Evolutionary conservation across 2,797 vertebrate species (phyloP).

Genomic region (Eremophila alpestris): DNA sequence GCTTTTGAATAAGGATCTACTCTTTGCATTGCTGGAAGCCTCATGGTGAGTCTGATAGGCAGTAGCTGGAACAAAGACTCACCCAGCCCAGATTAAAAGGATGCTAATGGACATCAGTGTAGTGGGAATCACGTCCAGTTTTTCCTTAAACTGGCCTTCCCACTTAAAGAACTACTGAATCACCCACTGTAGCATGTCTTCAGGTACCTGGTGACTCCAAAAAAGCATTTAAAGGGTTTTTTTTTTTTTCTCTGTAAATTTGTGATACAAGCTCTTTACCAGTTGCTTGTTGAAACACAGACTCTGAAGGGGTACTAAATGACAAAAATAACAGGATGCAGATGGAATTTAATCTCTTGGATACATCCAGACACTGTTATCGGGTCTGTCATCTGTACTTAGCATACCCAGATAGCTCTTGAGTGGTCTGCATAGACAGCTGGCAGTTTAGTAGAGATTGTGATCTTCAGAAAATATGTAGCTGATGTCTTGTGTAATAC

Average conservation of each 20-base stretch:
- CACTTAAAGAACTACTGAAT: neutral
- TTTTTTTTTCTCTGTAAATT: neutral
- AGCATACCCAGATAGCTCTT: slow-evolving; percentile 26
- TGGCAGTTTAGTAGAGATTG: slow-evolving; percentile 14
- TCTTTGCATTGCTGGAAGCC: neutral
- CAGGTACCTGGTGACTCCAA: neutral
- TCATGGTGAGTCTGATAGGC: neutral
- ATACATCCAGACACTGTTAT: neutral
- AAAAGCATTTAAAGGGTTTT: neutral
- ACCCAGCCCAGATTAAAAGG: neutral
- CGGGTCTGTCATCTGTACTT: neutral
- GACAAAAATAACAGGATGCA: neutral
- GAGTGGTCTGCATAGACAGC: slow-evolving; percentile 26
- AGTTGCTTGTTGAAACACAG: neutral
- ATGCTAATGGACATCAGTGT: neutral
- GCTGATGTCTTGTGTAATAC: neutral
- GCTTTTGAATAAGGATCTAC: neutral
- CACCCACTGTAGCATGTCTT: neutral
- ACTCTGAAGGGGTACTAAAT: neutral
- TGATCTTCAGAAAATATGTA: slow-evolving; percentile 28
- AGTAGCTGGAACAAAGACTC: neutral
- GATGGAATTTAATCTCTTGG: slow-evolving; percentile 44
- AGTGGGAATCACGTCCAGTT: neutral
- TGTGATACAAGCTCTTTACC: neutral
- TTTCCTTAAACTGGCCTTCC: neutral